Conservation (phyloP, 1,140 invertebrate species). For the Pogonognathellus flavescens region DNA sequence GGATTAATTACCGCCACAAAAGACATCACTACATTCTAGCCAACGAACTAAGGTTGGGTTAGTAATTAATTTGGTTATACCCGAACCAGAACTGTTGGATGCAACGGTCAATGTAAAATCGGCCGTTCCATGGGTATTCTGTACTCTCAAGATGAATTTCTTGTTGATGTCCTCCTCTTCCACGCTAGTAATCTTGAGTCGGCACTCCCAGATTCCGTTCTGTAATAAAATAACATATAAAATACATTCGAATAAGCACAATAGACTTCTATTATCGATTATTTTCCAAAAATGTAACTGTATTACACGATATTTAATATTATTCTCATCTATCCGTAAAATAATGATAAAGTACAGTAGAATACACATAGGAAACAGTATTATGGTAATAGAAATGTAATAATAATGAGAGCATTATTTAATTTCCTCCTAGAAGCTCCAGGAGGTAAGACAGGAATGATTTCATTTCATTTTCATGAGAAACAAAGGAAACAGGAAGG, state of each 20-base stretch:
- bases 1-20: conserved; percentile 13
- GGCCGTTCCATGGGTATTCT: conserved; percentile 52
- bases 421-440: too few relatives aligned
- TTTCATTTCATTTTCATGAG: too few relatives aligned
- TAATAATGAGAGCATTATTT: too few relatives aligned
- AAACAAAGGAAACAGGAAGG: too few relatives aligned
- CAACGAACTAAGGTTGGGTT: conserved; percentile 41
- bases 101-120: conserved; percentile 53
- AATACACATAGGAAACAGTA: too few relatives aligned
- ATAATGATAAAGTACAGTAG: too few relatives aligned
- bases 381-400: too few relatives aligned
- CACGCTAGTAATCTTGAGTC: conserved; percentile 53
- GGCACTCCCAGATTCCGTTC: conserved; percentile 51
- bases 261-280: too few relatives aligned
- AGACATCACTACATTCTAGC: conserved; percentile 10
- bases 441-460: too few relatives aligned
- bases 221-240: conserved; percentile 32
- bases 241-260: conserved; percentile 22
- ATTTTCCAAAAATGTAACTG: too few relatives aligned
- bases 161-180: conserved; percentile 63
- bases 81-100: conserved; percentile 52
- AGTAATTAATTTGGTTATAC: neutral
- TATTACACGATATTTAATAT: too few relatives aligned
- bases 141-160: conserved; percentile 48
- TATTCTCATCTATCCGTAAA: too few relatives aligned